phyloP scores from a whole-genome alignment of 2,888 invertebrate genomes.

The Bugula neritina region DNA sequence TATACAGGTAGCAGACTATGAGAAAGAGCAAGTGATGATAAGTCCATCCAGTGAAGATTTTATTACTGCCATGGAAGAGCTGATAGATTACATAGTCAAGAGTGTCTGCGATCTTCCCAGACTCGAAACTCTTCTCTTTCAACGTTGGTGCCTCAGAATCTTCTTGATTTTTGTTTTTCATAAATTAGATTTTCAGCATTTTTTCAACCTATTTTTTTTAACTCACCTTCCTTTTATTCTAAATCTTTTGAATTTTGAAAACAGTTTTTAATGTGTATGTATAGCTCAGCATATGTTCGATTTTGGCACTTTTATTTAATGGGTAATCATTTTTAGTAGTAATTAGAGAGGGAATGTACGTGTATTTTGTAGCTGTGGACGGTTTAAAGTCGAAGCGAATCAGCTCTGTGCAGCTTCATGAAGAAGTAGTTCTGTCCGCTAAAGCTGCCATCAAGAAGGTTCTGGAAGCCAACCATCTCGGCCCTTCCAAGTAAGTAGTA shows the following conservation, averaged over 20 bases:
- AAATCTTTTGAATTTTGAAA: too few relatives aligned
- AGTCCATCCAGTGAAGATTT: conserved; percentile 40
- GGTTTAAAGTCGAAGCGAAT: conserved; percentile 37
- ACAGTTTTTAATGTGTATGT: too few relatives aligned
- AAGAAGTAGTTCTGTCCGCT: conserved; percentile 39
- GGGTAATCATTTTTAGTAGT: too few relatives aligned
- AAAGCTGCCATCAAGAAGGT: conserved; percentile 41
- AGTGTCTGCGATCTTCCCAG: conserved; percentile 43
- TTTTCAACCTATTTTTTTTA: too few relatives aligned
- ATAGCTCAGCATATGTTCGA: too few relatives aligned
- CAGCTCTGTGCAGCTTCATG: conserved; percentile 36
- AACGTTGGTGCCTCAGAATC: background rate
- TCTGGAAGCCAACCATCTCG: conserved; percentile 44
- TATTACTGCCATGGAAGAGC: conserved; percentile 40
- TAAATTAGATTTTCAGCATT: too few relatives aligned
- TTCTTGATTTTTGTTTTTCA: too few relatives aligned
- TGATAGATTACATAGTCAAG: conserved; percentile 46
- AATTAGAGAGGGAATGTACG: too few relatives aligned
- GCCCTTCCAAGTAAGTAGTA: conserved; percentile 42
- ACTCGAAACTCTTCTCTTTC: conserved; percentile 36
- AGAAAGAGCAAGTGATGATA: conserved; percentile 37
- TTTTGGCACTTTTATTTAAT: too few relatives aligned
- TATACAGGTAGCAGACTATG: conserved; percentile 38
- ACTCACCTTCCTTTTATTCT: too few relatives aligned
- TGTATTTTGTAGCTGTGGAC: conserved; percentile 39